Evolutionary conservation across 1,140 invertebrate genomes (phyloP), one percentile per base, ranked within the genome.

Genomic region (Ganaspis sp.): DNA sequence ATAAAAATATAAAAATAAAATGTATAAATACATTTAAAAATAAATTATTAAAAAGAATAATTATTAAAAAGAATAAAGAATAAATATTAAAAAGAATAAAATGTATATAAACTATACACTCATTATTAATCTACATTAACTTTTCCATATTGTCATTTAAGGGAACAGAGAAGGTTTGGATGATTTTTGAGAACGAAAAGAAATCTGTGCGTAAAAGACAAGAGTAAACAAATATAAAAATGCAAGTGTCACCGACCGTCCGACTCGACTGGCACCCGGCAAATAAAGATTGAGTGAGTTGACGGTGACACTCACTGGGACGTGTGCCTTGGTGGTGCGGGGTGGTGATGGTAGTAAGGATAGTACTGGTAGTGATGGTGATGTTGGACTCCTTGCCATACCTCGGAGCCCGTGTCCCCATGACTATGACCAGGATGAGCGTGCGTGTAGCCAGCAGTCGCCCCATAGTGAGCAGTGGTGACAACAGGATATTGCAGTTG

Each of bases 351-450:
- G 90, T 92, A 92, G 90, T 93, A 93, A 89, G 92, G 92, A 92
- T 93, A 93, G 92, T 93, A 93, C 90, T 93, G 92, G 90, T 93
- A 92, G 90, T 93, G 91, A 88, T 92, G 91, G 88, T 92, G 91
- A 87, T 93, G 92, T 90, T 92, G 92, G 86, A 92, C 91, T 92
- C 91, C 92, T 90, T 92, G 93, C 92, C 92, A 93, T 93, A 93
- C 93, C 93, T 94, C 93, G 90, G 92, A 87, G 89, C 91, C 86
- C 86, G 87, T 73, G 82, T 89, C 85, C 81, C 85, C 81, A 76
- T 89, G 87, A 83, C 84, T 82, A 70, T 82, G 84, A 79, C 70
- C 79, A 29, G 79, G 54, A 75, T 81, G 82, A 53, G 79, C 75
- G 64, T 82, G 80, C 3, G 83, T 84, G 77, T 87, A 70, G 71